These are phyloP conservation scores for human DNA, from an alignment of 2,113 vertebrate genomes.

Conservation along the genomic window DNA sequence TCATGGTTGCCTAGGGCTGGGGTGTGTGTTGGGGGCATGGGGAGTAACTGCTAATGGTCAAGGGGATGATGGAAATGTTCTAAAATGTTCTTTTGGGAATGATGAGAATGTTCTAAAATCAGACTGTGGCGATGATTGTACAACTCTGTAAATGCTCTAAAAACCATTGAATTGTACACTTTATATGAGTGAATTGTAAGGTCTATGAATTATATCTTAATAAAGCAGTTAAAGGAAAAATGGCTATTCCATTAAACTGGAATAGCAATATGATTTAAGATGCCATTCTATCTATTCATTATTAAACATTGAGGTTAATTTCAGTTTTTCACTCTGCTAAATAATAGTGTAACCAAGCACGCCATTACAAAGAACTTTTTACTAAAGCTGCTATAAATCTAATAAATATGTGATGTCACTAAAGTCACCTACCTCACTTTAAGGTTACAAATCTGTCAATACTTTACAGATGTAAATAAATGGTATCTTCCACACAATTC, in stretches of 20 bases:
- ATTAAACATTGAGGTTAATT: not conserved
- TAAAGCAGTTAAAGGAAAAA: not conserved
- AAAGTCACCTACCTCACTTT: not conserved
- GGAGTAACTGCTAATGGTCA: not conserved
- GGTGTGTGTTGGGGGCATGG: not conserved
- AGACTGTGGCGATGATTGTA: not conserved
- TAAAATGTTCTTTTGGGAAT: not conserved
- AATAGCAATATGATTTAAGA: not conserved
- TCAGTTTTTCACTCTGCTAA: not conserved
- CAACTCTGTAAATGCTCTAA: not conserved
- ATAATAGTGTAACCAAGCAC: not conserved
- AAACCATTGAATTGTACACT: not conserved
- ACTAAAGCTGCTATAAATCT: not conserved
- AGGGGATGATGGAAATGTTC: not conserved
- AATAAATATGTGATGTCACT: not conserved
- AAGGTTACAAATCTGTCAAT: not conserved
- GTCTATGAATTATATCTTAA: not conserved
- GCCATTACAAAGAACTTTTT: conserved; percentile 15
- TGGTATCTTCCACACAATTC: not conserved
- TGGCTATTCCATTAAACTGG: not conserved
- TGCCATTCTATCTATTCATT: not conserved
- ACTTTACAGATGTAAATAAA: not conserved
- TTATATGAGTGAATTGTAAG: not conserved
- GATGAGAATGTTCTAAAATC: not conserved
- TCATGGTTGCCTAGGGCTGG: not conserved